Evolutionary conservation across 37 sponge, comb jelly and placozoan species (phyloP), one percentile per base, ranked within the genome.

Genomic region (Halichondria panicea): DNA sequence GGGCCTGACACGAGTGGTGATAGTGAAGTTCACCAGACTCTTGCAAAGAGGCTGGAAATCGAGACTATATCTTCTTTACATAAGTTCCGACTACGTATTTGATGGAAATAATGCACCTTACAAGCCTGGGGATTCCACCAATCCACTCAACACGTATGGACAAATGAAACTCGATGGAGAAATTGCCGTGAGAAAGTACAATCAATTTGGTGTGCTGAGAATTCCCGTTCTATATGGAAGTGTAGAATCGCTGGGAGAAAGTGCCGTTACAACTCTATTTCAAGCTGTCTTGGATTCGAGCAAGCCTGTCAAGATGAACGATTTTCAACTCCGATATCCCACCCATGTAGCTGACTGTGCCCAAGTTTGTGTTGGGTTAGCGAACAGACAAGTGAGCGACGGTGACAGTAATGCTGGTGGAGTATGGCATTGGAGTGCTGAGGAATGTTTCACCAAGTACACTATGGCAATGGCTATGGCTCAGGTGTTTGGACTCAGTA

Each of bases 11-110:
- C n/a, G n/a, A n/a, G n/a, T n/a, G n/a, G n/a, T n/a, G n/a, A n/a
- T n/a, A n/a, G n/a, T n/a, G n/a, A n/a, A n/a, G n/a, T n/a, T n/a
- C n/a, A n/a, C n/a, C n/a, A n/a, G n/a, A n/a, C n/a, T n/a, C n/a
- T n/a, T n/a, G n/a, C n/a, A n/a, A n/a, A n/a, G n/a, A n/a, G n/a
- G n/a, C n/a, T n/a, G n/a, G 28, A 31, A 41, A 13, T 36, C 24
- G 22, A 68, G 78, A 4, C 42, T 35, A 0, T 82, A 69, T 39
- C 57, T 87, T 34, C 35, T 94, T 3, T 87, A 94, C 88, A 84
- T 94, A 36, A 87, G 93, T 75, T 81, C 95, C 4, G 92, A 94
- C 53, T 87, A 87, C 37, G 95, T 94, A 6, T 94, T 94, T 75
- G 89, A 94, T 80, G 95, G 95, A 0, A 81, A 42, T 3, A 64